Percentiles rank a stretch among this genome's conserved stretches.
These are phyloP conservation scores for Drosophila limbata DNA, from an alignment of 2,888 invertebrate species.

Conservation along the genomic window DNA sequence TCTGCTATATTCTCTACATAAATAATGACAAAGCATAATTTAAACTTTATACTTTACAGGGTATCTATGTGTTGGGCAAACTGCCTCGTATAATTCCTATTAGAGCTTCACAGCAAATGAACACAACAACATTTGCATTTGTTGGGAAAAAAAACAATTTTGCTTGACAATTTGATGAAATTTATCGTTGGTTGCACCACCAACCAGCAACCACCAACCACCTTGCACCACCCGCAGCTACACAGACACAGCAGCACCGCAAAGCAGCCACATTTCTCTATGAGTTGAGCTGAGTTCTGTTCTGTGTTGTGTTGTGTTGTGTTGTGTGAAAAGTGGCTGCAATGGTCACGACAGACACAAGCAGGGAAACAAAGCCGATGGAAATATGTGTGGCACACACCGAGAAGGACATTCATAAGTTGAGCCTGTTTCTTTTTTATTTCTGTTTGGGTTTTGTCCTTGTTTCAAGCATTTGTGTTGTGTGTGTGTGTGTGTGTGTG, in stretches of 20 bases:
- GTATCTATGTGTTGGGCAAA: background rate
- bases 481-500: conserved; percentile 6
- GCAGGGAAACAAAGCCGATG: conserved; percentile 21
- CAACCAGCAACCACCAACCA: background rate
- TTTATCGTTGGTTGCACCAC: conserved; percentile 4
- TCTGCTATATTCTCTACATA: too few species aligned
- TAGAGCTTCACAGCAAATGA: background rate
- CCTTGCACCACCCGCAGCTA: background rate
- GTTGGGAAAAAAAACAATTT: background rate
- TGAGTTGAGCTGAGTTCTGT: conserved; percentile 4
- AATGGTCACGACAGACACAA: conserved; percentile 18
- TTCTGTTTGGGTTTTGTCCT: conserved; percentile 18
- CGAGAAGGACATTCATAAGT: background rate
- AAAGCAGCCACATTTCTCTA: conserved; percentile 5
- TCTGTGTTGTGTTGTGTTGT: background rate
- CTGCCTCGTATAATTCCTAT: background rate
- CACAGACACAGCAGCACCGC: background rate
- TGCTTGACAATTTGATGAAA: conserved; percentile 7
- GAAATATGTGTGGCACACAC: background rate
- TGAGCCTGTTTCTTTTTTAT: conserved; percentile 5
- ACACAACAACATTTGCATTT: conserved; percentile 13
- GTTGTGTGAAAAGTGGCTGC: conserved; percentile 36
- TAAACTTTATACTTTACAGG: background rate
- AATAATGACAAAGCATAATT: background rate
- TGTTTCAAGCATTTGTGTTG: conserved; percentile 11